A percentile compares a stretch with the other conserved stretches of the same genome.
Evolutionary conservation across 2,113 vertebrate genomes (phyloP).

Genomic region (Leptodactylus fuscus): DNA sequence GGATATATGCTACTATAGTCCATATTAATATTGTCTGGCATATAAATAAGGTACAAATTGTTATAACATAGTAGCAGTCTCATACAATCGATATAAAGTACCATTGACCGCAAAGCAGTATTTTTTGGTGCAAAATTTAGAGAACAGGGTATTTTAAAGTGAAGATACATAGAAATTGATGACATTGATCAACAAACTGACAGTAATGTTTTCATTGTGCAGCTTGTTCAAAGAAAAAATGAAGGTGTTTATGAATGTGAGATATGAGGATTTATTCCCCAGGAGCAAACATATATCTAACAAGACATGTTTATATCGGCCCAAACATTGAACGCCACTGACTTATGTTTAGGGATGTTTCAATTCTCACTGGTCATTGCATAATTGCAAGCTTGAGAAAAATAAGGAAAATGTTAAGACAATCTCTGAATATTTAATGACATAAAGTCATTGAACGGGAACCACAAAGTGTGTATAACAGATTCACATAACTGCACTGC

Average conservation of each 20-base stretch:
- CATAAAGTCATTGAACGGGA: slow-evolving; percentile 52
- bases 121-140: background rate
- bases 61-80: background rate
- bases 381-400: slow-evolving; percentile 47
- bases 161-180: background rate
- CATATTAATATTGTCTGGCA: background rate
- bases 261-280: slow-evolving; percentile 38
- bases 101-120: background rate
- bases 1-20: background rate
- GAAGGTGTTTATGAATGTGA: slow-evolving; percentile 9
- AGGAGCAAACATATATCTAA: slow-evolving; percentile 42
- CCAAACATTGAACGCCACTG: slow-evolving; percentile 32
- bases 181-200: background rate
- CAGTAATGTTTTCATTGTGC: background rate
- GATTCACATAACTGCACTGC: slow-evolving; percentile 40
- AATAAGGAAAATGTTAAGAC: slow-evolving; percentile 40
- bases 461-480: slow-evolving; percentile 50
- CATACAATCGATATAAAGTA: background rate
- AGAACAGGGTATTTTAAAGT: background rate
- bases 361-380: slow-evolving; percentile 19
- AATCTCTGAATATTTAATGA: slow-evolving; percentile 48
- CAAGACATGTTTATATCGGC: slow-evolving; percentile 49
- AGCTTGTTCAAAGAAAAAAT: background rate
- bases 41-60: background rate
- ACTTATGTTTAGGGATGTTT: slow-evolving; percentile 49